These are phyloP conservation scores for Rhinophrynus dorsalis DNA, from an alignment of 2,797 vertebrate species.

Conservation along the genomic window DNA sequence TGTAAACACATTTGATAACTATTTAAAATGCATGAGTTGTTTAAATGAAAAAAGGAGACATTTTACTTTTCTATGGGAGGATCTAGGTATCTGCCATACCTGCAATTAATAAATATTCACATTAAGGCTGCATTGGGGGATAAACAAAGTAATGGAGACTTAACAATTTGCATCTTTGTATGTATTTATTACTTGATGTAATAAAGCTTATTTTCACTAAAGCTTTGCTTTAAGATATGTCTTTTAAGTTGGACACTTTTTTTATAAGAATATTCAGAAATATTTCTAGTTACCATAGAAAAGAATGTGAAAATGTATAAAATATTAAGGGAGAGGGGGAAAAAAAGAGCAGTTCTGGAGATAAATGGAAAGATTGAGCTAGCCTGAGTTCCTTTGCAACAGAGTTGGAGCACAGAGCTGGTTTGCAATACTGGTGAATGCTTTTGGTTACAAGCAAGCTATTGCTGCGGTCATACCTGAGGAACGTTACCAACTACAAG, in stretches of 20 bases:
- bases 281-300: no score
- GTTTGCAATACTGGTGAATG: no score
- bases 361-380: no score
- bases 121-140: conserved; percentile 62
- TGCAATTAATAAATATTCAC: conserved; percentile 61
- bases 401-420: no score
- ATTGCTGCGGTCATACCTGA: no score
- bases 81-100: conserved; percentile 16
- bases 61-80: conserved; percentile 56
- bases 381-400: no score
- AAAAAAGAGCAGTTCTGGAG: no score
- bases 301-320: not conserved
- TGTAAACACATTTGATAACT: conserved; percentile 70
- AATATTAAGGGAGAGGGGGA: no score
- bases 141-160: conserved; percentile 60
- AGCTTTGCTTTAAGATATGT: conserved; percentile 52
- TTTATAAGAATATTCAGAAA: no score
- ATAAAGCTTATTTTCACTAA: conserved; percentile 96
- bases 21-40: conserved; percentile 82
- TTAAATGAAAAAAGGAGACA: conserved; percentile 71
- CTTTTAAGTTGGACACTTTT: no score
- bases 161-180: conserved; percentile 81
- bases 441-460: no score
- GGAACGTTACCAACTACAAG: no score
- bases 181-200: conserved; percentile 84